Conservation (phyloP, 23 tunicate species). For the Halocynthia aurantium region DNA sequence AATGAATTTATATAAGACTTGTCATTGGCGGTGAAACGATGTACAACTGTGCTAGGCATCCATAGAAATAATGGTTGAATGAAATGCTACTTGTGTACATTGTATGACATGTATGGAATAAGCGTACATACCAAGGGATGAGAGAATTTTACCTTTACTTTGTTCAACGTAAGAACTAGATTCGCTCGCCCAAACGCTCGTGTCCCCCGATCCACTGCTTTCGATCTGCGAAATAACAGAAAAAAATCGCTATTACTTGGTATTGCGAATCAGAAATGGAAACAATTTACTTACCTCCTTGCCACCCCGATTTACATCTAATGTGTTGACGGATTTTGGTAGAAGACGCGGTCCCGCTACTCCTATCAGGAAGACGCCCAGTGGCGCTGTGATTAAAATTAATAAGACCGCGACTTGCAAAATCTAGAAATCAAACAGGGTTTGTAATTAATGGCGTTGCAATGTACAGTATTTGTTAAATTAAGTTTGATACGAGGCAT, state of each 20-base stretch:
- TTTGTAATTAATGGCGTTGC: background rate
- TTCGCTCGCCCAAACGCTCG: too few relatives aligned
- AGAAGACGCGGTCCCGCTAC: constrained; percentile 48
- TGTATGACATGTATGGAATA: too few relatives aligned
- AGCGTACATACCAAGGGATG: too few relatives aligned
- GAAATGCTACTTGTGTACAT: too few relatives aligned
- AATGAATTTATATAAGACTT: too few relatives aligned
- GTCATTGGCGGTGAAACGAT: too few relatives aligned
- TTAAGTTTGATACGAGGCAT: background rate
- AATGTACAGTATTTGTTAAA: background rate
- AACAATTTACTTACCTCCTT: constrained; percentile 29
- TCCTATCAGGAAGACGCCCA: constrained; percentile 65
- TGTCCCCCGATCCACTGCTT: too few relatives aligned
- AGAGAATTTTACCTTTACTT: too few relatives aligned
- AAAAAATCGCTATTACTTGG: constrained; percentile 21
- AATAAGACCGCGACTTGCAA: constrained; percentile 55
- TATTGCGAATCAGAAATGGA: constrained; percentile 12
- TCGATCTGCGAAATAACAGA: background rate
- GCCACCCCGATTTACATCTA: background rate
- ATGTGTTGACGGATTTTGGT: background rate
- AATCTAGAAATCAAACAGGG: constrained; percentile 23
- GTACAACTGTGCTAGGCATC: too few relatives aligned
- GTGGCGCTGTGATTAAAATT: constrained; percentile 47
- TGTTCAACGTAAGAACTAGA: too few relatives aligned
- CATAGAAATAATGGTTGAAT: too few relatives aligned